Evolutionary conservation across 2,113 vertebrate species (phyloP).

Genomic region (Apteryx mantelli): DNA sequence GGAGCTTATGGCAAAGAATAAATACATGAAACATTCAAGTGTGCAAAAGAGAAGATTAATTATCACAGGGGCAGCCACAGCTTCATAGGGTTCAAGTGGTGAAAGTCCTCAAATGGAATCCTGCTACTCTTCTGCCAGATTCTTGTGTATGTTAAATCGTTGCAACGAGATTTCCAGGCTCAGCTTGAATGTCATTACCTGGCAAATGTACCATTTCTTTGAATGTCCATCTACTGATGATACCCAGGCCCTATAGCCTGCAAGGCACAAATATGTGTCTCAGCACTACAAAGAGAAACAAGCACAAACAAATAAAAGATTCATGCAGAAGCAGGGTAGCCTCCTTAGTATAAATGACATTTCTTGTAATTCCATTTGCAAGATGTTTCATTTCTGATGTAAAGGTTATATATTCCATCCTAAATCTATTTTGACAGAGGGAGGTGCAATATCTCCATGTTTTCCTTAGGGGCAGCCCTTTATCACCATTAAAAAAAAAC

Average conservation of each 20-base stretch:
- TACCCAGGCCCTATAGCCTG: neutral
- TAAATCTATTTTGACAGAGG: neutral
- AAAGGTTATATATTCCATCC: neutral
- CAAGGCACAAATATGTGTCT: neutral
- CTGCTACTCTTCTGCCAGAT: neutral
- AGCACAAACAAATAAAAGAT: constrained; percentile 20
- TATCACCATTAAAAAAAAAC: neutral
- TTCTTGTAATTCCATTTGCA: neutral
- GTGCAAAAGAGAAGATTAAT: neutral
- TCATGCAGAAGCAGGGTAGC: neutral
- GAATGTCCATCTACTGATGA: neutral
- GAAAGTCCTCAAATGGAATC: neutral
- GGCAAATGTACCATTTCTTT: neutral
- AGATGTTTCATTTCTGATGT: neutral
- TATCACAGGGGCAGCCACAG: neutral
- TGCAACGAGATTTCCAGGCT: constrained; percentile 14
- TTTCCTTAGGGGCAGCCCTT: neutral
- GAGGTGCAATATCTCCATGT: neutral
- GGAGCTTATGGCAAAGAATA: constrained; percentile 16
- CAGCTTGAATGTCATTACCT: neutral
- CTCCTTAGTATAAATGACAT: neutral
- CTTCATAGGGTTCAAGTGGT: neutral
- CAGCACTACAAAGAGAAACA: neutral
- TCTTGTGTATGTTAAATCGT: neutral
- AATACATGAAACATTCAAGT: neutral